Evolutionary conservation across 2,888 invertebrate species (phyloP).

Genomic region (Lathronympha strigana): DNA sequence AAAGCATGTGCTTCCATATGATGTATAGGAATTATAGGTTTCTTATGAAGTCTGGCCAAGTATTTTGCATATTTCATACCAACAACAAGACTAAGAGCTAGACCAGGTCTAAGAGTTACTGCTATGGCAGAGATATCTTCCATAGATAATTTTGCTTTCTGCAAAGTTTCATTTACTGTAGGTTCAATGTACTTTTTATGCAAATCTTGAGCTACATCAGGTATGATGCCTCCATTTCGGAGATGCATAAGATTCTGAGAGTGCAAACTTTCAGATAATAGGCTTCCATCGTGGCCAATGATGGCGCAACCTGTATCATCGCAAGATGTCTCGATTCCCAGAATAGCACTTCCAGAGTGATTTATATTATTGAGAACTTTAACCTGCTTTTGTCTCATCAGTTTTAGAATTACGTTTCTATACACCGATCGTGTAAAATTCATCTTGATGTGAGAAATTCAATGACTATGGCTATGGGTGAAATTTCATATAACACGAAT

Average conservation of each 20-base stretch:
- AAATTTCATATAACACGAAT: slow-evolving; percentile 8
- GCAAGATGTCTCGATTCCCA: slow-evolving; percentile 99
- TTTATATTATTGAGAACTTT: neutral
- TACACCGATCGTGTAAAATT: neutral
- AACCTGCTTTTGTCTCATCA: neutral
- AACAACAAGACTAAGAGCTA: slow-evolving; percentile 90
- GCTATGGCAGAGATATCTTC: slow-evolving; percentile 94
- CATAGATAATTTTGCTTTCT: slow-evolving; percentile 84
- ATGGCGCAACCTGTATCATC: slow-evolving; percentile 98
- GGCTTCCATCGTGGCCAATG: slow-evolving; percentile 88
- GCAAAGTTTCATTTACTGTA: slow-evolving; percentile 88
- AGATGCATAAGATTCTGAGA: slow-evolving; percentile 92
- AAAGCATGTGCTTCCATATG: slow-evolving; percentile 99
- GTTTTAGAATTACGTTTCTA: neutral
- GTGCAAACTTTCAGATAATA: slow-evolving; percentile 91
- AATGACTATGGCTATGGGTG: neutral
- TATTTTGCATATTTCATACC: slow-evolving; percentile 94
- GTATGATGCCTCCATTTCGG: slow-evolving; percentile 94
- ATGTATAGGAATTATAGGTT: slow-evolving; percentile 97
- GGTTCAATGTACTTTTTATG: slow-evolving; percentile 91
- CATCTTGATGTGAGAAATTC: slow-evolving; percentile 1
- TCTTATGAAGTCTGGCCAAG: slow-evolving; percentile 86
- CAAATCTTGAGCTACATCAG: slow-evolving; percentile 92
- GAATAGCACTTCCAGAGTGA: slow-evolving; percentile 64
- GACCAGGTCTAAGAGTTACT: slow-evolving; percentile 93